phyloP scores from a whole-genome alignment of 2,888 invertebrate genomes.

The Pinctada fucata region DNA sequence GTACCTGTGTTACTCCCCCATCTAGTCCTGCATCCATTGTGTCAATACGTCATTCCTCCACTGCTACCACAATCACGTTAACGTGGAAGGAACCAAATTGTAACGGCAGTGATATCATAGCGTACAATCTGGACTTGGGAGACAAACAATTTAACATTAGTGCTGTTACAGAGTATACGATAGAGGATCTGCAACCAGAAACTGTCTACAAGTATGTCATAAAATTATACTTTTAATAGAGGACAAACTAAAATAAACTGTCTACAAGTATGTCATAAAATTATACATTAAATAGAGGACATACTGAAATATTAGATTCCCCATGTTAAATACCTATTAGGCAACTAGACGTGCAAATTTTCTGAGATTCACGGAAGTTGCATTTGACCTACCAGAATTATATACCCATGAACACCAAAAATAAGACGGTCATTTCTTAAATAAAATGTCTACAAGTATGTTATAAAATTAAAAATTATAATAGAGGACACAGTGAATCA shows the following conservation, averaged over 20 bases:
- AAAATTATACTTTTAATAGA: constrained; percentile 77
- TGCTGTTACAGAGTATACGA: constrained; percentile 78
- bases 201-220: constrained; percentile 83
- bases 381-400: too few relatives aligned
- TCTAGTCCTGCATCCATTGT: constrained; percentile 86
- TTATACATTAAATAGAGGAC: constrained; percentile 79
- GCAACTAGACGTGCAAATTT: too few relatives aligned
- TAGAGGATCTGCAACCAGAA: constrained; percentile 86
- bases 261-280: constrained; percentile 80
- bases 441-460: constrained; percentile 85
- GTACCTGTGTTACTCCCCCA: constrained; percentile 86
- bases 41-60: constrained; percentile 78
- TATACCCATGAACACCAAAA: too few relatives aligned
- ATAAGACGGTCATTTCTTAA: too few relatives aligned
- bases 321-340: too few relatives aligned
- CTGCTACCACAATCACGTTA: constrained; percentile 82
- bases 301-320: constrained; percentile 80
- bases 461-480: constrained; percentile 1
- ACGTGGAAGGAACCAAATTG: constrained; percentile 86
- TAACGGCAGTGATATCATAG: constrained; percentile 87
- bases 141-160: constrained; percentile 67
- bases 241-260: constrained; percentile 86
- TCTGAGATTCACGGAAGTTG: too few relatives aligned
- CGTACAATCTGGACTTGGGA: constrained; percentile 86
- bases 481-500: too few relatives aligned